phyloP scores from a whole-genome alignment of 2,797 vertebrate genomes.

The Passerculus sandwichensis region DNA sequence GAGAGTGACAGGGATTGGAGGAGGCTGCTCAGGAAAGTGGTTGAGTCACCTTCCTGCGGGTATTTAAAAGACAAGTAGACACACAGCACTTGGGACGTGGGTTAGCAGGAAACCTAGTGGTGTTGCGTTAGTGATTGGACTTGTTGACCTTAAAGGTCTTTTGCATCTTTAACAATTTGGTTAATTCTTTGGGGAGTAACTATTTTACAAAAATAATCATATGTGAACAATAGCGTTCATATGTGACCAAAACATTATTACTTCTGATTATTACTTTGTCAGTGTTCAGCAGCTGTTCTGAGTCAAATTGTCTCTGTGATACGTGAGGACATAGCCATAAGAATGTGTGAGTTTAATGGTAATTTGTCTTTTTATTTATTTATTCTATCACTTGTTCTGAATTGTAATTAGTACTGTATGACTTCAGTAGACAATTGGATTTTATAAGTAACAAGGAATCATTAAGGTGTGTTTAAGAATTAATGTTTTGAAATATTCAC shows the following conservation, averaged over 20 bases:
- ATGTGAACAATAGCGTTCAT: not conserved
- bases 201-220: not conserved
- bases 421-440: not conserved
- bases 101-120: not conserved
- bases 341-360: not conserved
- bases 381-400: not conserved
- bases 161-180: not conserved
- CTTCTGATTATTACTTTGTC: not conserved
- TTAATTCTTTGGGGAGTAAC: not conserved
- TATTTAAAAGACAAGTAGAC: not conserved
- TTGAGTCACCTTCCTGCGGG: not conserved
- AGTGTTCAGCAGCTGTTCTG: not conserved
- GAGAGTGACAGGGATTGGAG: not conserved
- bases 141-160: not conserved
- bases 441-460: not conserved
- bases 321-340: not conserved
- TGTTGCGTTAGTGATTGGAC: not conserved
- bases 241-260: not conserved
- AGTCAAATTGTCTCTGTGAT: not conserved
- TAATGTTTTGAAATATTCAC: not conserved
- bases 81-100: fast-evolving
- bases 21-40: not conserved
- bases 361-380: not conserved
- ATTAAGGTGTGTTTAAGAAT: not conserved
- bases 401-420: not conserved